phyloP scores from a whole-genome alignment of 2,888 invertebrate genomes.

The Ophion ventricosus region DNA sequence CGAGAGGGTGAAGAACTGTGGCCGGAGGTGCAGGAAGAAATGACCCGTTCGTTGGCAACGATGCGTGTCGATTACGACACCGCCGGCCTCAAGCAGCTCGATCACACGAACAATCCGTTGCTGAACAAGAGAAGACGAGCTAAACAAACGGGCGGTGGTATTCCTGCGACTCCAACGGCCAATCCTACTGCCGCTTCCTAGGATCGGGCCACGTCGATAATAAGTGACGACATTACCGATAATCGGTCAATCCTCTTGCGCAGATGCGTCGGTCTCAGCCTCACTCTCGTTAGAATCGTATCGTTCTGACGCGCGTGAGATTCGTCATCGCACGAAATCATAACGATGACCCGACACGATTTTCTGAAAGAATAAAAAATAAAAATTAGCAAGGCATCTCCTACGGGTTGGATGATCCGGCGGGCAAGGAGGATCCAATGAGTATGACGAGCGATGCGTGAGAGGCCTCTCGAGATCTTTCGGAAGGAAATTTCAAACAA shows the following conservation, averaged over 20 bases:
- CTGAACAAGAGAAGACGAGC: slow-evolving; percentile 90
- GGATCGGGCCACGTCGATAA: slow-evolving; percentile 63
- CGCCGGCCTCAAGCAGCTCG: slow-evolving; percentile 93
- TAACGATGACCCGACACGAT: neutral
- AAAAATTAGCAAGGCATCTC: neutral
- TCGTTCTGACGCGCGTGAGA: slow-evolving; percentile 69
- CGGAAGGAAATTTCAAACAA: slow-evolving; percentile 3
- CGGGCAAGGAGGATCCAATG: neutral
- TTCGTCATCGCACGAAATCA: slow-evolving; percentile 13
- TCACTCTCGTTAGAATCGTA: slow-evolving; percentile 72
- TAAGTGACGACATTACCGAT: slow-evolving; percentile 56
- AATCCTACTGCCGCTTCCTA: slow-evolving; percentile 77
- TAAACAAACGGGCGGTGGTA: slow-evolving; percentile 67
- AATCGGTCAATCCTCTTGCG: slow-evolving; percentile 72
- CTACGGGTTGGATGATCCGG: neutral
- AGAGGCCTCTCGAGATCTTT: slow-evolving; percentile 12
- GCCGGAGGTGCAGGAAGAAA: slow-evolving; percentile 99
- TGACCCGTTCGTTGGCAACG: slow-evolving; percentile 98
- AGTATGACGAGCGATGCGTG: slow-evolving; percentile 10
- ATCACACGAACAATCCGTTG: slow-evolving; percentile 96
- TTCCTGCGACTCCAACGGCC: slow-evolving; percentile 66
- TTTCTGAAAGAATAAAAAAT: neutral
- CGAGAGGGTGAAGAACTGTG: slow-evolving; percentile 96
- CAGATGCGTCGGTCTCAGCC: slow-evolving; percentile 72
- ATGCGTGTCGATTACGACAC: slow-evolving; percentile 99